Evolutionary conservation across 2,888 invertebrate species (phyloP).

Genomic region (Sinohyriopsis cumingii): DNA sequence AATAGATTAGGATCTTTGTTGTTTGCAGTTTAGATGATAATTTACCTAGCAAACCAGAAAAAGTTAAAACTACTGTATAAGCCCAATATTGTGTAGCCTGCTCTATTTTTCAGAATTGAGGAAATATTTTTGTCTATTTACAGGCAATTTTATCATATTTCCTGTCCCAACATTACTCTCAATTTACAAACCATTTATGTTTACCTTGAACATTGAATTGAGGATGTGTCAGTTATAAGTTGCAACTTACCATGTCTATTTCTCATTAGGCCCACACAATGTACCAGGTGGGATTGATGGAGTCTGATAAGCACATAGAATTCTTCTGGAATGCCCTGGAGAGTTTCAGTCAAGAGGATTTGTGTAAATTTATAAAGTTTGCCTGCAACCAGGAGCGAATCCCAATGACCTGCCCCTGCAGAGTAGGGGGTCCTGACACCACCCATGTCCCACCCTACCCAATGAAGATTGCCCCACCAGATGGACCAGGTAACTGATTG

Average conservation of each 20-base stretch:
- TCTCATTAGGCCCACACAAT: constrained; percentile 67
- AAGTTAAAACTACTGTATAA: too few species aligned
- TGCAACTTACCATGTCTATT: neutral
- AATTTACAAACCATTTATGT: too few species aligned
- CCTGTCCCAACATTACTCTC: too few species aligned
- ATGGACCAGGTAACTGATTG: constrained; percentile 59
- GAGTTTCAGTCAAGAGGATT: constrained; percentile 65
- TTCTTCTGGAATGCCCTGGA: constrained; percentile 70
- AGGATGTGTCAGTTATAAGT: neutral
- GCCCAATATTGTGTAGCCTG: too few species aligned
- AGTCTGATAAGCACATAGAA: constrained; percentile 68
- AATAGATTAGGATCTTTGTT: too few species aligned
- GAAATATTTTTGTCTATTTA: too few species aligned
- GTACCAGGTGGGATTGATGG: constrained; percentile 71
- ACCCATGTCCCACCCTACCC: constrained; percentile 71
- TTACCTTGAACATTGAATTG: too few species aligned
- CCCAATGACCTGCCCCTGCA: constrained; percentile 68
- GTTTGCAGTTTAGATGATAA: too few species aligned
- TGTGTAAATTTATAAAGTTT: constrained; percentile 70
- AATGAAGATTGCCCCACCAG: constrained; percentile 72
- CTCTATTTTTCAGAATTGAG: too few species aligned
- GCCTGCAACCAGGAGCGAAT: constrained; percentile 71
- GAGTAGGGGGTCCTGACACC: constrained; percentile 63
- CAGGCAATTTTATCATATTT: too few species aligned
- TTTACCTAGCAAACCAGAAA: too few species aligned